Evolutionary conservation across 2,113 vertebrate genomes (phyloP).

Genomic region (Athene noctua): DNA sequence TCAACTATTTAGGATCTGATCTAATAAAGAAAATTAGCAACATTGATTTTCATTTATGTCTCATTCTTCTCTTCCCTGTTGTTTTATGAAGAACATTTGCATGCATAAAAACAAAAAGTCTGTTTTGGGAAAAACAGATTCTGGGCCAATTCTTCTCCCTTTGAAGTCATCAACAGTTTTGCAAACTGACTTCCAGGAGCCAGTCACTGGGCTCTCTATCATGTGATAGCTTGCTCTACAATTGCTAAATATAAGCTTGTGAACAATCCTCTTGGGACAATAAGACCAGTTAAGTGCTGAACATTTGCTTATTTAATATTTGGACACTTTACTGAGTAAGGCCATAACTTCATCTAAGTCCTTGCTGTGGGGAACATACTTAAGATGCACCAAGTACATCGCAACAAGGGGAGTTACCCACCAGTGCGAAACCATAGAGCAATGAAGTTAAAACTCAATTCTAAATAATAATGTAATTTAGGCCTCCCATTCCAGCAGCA

Average conservation of each 20-base stretch:
- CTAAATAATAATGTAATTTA: slow-evolving; percentile 51
- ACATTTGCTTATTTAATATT: background rate
- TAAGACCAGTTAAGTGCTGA: background rate
- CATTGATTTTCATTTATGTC: background rate
- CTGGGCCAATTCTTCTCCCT: background rate
- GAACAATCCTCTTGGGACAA: background rate
- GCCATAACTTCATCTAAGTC: background rate
- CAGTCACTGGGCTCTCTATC: background rate
- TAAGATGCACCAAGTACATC: background rate
- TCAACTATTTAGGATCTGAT: background rate
- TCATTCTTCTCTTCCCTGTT: background rate
- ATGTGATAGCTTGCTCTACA: background rate
- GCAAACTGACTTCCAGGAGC: slow-evolving; percentile 12
- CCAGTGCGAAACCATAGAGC: background rate
- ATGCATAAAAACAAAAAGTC: background rate
- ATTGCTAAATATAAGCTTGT: background rate
- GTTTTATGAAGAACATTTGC: slow-evolving; percentile 28
- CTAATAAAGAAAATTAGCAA: slow-evolving; percentile 1
- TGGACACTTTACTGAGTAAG: background rate
- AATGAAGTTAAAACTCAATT: slow-evolving; percentile 34
- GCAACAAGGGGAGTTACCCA: background rate
- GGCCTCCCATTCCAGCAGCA: slow-evolving; percentile 32
- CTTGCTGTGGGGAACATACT: background rate
- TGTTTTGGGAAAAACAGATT: slow-evolving; percentile 3
- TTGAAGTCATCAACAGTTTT: slow-evolving; percentile 27